These are phyloP conservation scores for Lophochroa leadbeateri DNA, from an alignment of 2,113 vertebrate genomes.

Conservation along the genomic window DNA sequence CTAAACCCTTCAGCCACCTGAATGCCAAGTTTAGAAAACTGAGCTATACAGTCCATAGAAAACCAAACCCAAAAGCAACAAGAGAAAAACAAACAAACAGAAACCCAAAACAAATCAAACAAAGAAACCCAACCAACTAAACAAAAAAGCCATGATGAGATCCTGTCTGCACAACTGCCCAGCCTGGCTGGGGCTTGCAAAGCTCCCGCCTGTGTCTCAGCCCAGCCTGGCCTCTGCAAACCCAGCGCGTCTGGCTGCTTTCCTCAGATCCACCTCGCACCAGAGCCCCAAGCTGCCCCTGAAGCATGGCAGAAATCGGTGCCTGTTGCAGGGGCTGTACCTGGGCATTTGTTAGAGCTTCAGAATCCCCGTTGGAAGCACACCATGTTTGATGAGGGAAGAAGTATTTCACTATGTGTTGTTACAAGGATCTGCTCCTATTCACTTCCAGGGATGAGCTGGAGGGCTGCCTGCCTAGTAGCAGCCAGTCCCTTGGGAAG, in stretches of 20 bases:
- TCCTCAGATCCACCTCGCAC: neutral
- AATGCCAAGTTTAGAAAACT: neutral
- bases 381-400: neutral
- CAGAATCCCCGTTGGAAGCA: neutral
- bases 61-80: neutral
- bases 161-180: neutral
- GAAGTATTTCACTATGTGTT: neutral
- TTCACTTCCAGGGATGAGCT: neutral
- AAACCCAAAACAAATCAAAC: neutral
- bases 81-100: neutral
- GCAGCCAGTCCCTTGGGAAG: neutral
- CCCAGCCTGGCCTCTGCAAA: neutral
- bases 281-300: neutral
- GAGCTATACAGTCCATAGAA: neutral
- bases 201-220: neutral
- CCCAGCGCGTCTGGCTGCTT: rapidly evolving
- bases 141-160: neutral
- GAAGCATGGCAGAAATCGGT: rapidly evolving
- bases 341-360: neutral
- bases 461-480: neutral
- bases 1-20: neutral
- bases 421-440: neutral
- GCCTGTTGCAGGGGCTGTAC: neutral
- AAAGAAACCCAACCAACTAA: neutral
- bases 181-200: neutral